Conservation (phyloP, 1,140 invertebrate species). For the Acromyrmex echinatior region DNA sequence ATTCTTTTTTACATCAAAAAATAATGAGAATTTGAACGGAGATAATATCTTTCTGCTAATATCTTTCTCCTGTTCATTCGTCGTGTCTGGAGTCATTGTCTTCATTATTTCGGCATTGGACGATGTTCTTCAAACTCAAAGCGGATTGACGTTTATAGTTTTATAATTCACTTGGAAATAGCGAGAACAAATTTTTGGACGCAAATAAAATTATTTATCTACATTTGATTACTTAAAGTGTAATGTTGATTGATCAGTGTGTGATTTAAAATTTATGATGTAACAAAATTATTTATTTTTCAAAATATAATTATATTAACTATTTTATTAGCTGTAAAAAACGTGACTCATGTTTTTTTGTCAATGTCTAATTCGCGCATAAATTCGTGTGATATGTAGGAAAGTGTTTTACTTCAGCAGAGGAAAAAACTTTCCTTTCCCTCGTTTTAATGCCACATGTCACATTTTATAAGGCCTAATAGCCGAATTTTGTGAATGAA, state of each 20-base stretch:
- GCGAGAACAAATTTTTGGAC: background rate
- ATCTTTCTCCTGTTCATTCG: conserved; percentile 7
- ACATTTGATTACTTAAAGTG: background rate
- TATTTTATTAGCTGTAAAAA: background rate
- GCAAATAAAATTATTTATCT: background rate
- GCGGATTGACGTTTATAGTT: conserved; percentile 4
- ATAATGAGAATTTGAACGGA: background rate
- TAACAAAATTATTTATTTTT: background rate
- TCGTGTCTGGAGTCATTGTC: conserved; percentile 5
- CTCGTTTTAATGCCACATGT: background rate
- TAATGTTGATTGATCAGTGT: background rate
- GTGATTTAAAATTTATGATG: background rate
- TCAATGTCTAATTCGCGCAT: background rate
- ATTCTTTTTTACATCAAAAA: background rate
- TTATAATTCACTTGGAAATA: background rate
- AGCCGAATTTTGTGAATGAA: conserved; percentile 16
- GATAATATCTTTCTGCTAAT: background rate
- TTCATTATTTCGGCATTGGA: background rate
- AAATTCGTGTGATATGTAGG: no score
- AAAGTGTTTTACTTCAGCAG: background rate
- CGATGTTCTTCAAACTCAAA: background rate
- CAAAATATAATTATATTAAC: background rate
- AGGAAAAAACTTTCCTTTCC: background rate
- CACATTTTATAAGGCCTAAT: background rate
- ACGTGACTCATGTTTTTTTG: background rate